A percentile compares a stretch with the other conserved stretches of the same genome.
Evolutionary conservation across 1,140 invertebrate species (phyloP).

Genomic region (Eufriesea mexicana): DNA sequence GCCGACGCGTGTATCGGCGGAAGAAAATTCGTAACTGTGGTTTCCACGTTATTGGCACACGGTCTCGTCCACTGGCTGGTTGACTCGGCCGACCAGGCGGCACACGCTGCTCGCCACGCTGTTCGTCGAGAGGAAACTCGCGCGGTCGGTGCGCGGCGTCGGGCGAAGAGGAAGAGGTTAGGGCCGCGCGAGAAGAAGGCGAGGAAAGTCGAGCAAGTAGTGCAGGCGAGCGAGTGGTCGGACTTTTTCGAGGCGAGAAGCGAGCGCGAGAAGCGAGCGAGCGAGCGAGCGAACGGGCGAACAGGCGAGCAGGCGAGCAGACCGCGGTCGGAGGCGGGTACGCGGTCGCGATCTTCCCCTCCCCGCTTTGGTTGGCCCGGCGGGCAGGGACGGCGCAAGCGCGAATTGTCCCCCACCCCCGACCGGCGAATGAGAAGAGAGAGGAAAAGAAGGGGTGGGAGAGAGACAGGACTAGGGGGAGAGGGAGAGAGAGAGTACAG

Average conservation of each 20-base stretch:
- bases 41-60: constrained; percentile 14
- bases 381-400: constrained; percentile 67
- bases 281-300: constrained; percentile 37
- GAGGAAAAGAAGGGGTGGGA: not conserved
- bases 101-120: not conserved
- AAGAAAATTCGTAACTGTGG: not conserved
- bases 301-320: constrained; percentile 62
- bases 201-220: constrained; percentile 62
- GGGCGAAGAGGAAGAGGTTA: not conserved
- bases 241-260: constrained; percentile 60
- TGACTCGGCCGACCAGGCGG: not conserved
- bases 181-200: constrained; percentile 1
- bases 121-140: not conserved
- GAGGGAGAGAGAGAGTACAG: not conserved
- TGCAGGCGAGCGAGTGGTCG: constrained; percentile 70
- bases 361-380: constrained; percentile 30
- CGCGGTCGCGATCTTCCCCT: constrained; percentile 63
- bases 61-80: not conserved
- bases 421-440: constrained; percentile 37
- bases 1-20: constrained; percentile 8
- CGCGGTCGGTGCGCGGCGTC: not conserved
- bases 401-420: constrained; percentile 57
- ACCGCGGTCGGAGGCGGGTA: constrained; percentile 69
- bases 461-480: not conserved
- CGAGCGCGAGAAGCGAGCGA: constrained; percentile 25